Base-by-base conservation (phyloP, 2,797 vertebrate species). In the Bradypus variegatus region DNA sequence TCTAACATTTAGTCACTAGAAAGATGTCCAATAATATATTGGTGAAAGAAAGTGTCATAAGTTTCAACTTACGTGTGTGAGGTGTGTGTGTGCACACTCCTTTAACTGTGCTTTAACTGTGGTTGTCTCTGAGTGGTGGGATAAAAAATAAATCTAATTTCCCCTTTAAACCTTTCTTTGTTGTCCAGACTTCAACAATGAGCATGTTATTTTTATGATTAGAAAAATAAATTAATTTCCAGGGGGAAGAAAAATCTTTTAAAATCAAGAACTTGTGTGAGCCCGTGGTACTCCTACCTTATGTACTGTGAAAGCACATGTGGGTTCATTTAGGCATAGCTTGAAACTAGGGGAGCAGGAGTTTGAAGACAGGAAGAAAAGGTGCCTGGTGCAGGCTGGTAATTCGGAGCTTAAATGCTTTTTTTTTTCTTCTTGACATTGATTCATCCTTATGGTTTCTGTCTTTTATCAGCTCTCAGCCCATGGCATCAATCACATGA, bases 161-260 rank as follows among this genome's bases (percentile, higher is more conserved):
- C 16, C 29, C 12, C 4, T 77, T 85, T 91, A 76, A 81, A 81
- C 83, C 55, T 75, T 86, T 60, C 55, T 92, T 90, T 91, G 16
- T 76, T 21, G 15, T 77, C 50, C 31, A 77, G 29, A 88, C 33
- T 77, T 94, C 38, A 27, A 87, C 21, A 92, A 27, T 11, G 36
- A 53, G 11, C 9, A 16, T 82, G 23, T 79, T 33, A 25, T 78
- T 88, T 88, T 90, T 73, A 69, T 93, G 58, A 88, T 60, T 29
- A 76, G 67, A 73, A 82, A 89, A 88, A 83, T 79, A 87, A 94
- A 87, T 67, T 29, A 7, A 67, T 86, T 91, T 93, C 4, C 19
- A 83, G 31, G 21, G 60, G 65, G 18, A 80, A 70, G 75, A 76
- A 90, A 80, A 82, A 75, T 65, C 79, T 79, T 64, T 36, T 9